These are phyloP conservation scores for Ennomos quercinarius DNA, from an alignment of 2,888 invertebrate genomes.

Conservation along the genomic window DNA sequence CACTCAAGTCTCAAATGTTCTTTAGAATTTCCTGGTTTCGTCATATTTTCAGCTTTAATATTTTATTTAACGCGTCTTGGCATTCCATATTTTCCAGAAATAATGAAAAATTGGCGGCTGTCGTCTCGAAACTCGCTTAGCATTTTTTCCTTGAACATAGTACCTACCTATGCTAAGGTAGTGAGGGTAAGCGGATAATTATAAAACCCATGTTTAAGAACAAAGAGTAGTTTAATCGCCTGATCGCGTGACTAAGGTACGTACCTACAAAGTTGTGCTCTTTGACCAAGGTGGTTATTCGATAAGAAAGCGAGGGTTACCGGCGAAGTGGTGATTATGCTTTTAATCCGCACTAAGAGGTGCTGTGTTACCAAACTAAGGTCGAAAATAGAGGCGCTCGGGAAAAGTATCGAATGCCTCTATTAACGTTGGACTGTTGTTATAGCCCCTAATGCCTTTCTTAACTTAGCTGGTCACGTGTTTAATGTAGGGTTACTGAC, in stretches of 20 bases:
- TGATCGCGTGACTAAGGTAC: slow-evolving; percentile 69
- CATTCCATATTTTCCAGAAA: slow-evolving; percentile 27
- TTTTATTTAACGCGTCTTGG: slow-evolving; percentile 19
- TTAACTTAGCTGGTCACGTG: background rate
- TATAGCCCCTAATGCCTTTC: background rate
- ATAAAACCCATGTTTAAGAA: slow-evolving; percentile 67
- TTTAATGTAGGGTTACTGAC: background rate
- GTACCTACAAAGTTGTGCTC: slow-evolving; percentile 48
- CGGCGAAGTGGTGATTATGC: slow-evolving; percentile 60
- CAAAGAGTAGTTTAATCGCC: slow-evolving; percentile 69
- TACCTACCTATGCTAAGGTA: slow-evolving; percentile 12
- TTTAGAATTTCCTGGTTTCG: slow-evolving; percentile 5
- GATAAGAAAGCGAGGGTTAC: slow-evolving; percentile 44
- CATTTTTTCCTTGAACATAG: slow-evolving; percentile 16
- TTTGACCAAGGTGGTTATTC: slow-evolving; percentile 55
- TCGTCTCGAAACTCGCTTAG: slow-evolving; percentile 16
- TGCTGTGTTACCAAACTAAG: slow-evolving; percentile 53
- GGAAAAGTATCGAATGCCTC: slow-evolving; percentile 16
- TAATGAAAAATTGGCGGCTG: slow-evolving; percentile 27
- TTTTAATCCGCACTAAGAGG: slow-evolving; percentile 72
- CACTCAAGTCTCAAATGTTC: background rate
- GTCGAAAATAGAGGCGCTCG: slow-evolving; percentile 45
- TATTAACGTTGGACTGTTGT: slow-evolving; percentile 7
- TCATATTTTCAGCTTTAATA: slow-evolving; percentile 9
- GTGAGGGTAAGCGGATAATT: slow-evolving; percentile 51